These are phyloP conservation scores for Tautogolabrus adspersus DNA, from an alignment of 2,113 vertebrate genomes.

Conservation along the genomic window DNA sequence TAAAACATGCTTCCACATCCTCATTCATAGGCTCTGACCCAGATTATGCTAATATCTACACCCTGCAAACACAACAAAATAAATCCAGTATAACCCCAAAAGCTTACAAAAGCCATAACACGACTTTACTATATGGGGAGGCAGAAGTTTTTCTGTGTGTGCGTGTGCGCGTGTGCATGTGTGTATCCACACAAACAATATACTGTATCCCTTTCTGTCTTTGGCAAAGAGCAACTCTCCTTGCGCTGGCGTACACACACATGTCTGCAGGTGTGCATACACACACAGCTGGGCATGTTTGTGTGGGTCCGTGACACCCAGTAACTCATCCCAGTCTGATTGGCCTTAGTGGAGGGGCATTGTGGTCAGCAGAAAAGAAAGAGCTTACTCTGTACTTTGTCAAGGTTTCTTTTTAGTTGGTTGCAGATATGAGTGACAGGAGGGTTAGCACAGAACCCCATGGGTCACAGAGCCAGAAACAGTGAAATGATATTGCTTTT, in stretches of 20 bases:
- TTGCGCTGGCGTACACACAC: not conserved
- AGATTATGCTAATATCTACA: conserved; percentile 72
- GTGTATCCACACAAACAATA: conserved; percentile 9
- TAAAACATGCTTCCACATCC: conserved; percentile 75
- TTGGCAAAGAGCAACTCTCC: conserved; percentile 8
- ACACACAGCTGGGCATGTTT: conserved; percentile 16
- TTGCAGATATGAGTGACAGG: conserved; percentile 77
- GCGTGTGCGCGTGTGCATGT: conserved; percentile 18
- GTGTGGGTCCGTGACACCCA: conserved; percentile 61
- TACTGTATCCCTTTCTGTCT: conserved; percentile 11
- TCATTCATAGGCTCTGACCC: conserved; percentile 73
- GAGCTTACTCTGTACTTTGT: conserved; percentile 67
- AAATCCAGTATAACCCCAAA: conserved; percentile 58
- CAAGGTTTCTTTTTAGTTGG: conserved; percentile 71
- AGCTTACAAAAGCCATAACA: conserved; percentile 57
- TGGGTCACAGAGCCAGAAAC: conserved; percentile 66
- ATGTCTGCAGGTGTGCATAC: not conserved
- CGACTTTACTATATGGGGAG: conserved; percentile 24
- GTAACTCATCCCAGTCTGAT: conserved; percentile 69
- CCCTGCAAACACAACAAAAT: conserved; percentile 64
- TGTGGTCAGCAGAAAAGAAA: conserved; percentile 79
- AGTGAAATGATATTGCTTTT: conserved; percentile 61
- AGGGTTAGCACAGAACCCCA: conserved; percentile 59
- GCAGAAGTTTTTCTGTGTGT: not conserved
- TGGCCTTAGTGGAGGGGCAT: conserved; percentile 57